Evolutionary conservation across 2,113 vertebrate species (phyloP).

Genomic region (Corythornis vintsioides): DNA sequence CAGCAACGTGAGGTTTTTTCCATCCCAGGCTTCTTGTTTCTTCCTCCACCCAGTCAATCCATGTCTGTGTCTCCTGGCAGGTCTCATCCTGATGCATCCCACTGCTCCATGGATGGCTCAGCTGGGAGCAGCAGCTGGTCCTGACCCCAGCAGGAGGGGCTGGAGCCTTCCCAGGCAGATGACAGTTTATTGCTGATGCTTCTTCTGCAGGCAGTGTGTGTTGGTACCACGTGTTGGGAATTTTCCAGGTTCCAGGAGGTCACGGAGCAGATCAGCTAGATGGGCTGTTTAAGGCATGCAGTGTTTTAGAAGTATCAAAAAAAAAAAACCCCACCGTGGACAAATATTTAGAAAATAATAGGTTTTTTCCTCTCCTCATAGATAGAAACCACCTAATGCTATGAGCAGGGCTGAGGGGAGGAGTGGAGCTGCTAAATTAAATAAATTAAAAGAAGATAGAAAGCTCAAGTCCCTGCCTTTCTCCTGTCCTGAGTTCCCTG

Average conservation of each 20-base stretch:
- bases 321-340: background rate
- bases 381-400: background rate
- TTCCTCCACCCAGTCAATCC: background rate
- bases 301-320: background rate
- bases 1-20: background rate
- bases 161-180: background rate
- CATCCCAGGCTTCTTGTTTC: background rate
- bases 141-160: background rate
- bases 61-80: background rate
- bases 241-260: background rate
- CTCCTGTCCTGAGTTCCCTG: slow-evolving; percentile 27
- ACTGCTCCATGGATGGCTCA: background rate
- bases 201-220: background rate
- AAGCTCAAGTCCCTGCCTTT: background rate
- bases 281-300: background rate
- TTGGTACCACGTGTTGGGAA: background rate
- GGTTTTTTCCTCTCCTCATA: background rate
- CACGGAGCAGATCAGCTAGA: background rate
- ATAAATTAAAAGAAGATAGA: background rate
- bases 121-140: background rate
- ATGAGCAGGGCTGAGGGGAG: background rate
- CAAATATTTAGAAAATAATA: background rate
- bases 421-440: background rate
- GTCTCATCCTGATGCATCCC: background rate
- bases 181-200: background rate